Base-by-base conservation (phyloP, 2,888 invertebrate genomes). In the Plebejus anna region DNA sequence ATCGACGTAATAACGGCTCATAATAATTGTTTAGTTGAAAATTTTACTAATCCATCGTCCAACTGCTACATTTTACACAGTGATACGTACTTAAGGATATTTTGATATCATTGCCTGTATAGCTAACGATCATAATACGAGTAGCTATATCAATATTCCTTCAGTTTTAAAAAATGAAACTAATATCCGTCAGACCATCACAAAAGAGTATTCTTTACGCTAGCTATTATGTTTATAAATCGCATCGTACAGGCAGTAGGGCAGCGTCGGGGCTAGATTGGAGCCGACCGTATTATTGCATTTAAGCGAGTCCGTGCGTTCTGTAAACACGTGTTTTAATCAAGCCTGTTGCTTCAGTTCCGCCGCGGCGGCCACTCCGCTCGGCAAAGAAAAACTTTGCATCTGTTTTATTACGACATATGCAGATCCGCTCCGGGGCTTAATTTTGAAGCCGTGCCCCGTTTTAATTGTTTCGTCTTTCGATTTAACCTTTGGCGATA, bases 241-340 rank as follows among this genome's bases (percentile, higher is more conserved):
- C 72, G 72, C 22, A 61, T 32, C 66, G 66, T 32, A 32, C 28
- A 28, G 13, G 32, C 7, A 79, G 76, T 77, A 76, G 76, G 76
- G 77, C 75, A 78, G 70, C 78, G 76, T 75, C 72, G 79, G 80
- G 72, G 77, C 77, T 82, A 80, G 80, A 81, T 78, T 77, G 78
- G 79, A 81, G 78, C 77, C 51, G 77, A 76, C 77, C 76, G 76
- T 80, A 81, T 87, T 89, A 90, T 89, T 90, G 89, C 89, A 86
- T 92, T 86, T 88, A 87, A 85, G 84, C 86, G 82, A 81, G 86
- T 88, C 88, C 84, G 88, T 91, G 93, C 92, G 90, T 91, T 87
- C 86, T 90, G 93, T 92, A 93, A 92, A 94, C 92, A 94, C 90
- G 88, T 93, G 90, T 93, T 94, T 94, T 94, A 94, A 94, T 94